A percentile compares a stretch with the other conserved stretches of the same genome.
These are phyloP conservation scores for Mobula hypostoma DNA, from an alignment of 2,113 vertebrate species.

Conservation along the genomic window DNA sequence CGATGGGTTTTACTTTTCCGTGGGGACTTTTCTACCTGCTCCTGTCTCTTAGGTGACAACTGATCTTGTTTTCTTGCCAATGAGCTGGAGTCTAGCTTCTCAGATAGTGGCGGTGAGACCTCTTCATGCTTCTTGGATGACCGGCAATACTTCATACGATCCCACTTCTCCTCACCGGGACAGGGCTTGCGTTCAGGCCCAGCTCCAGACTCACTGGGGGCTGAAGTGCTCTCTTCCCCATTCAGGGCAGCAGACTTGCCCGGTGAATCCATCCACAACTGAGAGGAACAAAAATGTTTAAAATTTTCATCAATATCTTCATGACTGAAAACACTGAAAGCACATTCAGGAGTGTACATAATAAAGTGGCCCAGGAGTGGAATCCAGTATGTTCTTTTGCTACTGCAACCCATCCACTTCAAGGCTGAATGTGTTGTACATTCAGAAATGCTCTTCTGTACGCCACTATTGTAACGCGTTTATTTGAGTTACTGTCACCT, in stretches of 20 bases:
- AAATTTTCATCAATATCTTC: too few species aligned
- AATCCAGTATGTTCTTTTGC: too few species aligned
- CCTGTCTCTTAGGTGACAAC: constrained; percentile 19
- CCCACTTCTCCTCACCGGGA: not conserved
- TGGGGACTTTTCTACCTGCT: constrained; percentile 16
- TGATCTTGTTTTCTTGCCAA: not conserved
- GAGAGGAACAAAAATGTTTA: not conserved
- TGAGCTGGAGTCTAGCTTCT: not conserved
- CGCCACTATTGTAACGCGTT: too few species aligned
- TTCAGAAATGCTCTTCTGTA: too few species aligned
- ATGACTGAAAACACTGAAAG: too few species aligned
- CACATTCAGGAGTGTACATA: too few species aligned
- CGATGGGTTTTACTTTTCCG: constrained; percentile 27
- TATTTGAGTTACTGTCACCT: too few species aligned
- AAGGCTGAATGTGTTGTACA: too few species aligned
- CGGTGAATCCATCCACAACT: not conserved
- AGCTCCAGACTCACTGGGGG: not conserved
- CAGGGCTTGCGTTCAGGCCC: not conserved
- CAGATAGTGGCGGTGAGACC: not conserved
- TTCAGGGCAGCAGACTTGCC: not conserved
- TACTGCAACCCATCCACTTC: too few species aligned
- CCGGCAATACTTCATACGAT: not conserved
- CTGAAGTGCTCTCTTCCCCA: not conserved
- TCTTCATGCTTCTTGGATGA: not conserved
- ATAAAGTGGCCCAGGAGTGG: too few species aligned